A percentile compares a stretch with the other conserved stretches of the same genome.
Conservation (phyloP, 2,113 vertebrate species). For the Misgurnus anguillicaudatus region DNA sequence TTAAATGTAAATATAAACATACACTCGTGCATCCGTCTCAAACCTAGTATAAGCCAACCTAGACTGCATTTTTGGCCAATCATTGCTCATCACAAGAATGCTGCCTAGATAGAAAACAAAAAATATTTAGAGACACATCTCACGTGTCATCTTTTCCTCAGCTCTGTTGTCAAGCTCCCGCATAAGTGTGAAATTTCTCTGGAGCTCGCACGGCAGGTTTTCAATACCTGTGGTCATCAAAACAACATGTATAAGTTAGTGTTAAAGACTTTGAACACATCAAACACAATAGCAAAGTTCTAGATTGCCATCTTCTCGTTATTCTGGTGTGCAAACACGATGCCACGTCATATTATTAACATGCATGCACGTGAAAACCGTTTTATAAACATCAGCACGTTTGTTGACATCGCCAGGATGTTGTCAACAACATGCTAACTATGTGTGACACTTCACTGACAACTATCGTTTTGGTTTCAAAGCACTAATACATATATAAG, state of each 20-base stretch:
- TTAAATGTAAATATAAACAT: not conserved
- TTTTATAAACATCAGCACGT: not conserved
- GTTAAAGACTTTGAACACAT: not conserved
- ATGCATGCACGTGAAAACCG: too few relatives aligned
- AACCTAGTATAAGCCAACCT: not conserved
- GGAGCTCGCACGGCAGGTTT: conserved; percentile 93
- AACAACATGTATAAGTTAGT: not conserved
- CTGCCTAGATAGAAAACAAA: not conserved
- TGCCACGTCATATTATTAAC: not conserved
- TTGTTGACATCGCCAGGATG: conserved; percentile 22
- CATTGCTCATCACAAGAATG: not conserved
- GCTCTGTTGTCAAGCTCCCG: conserved; percentile 92
- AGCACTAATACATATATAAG: too few relatives aligned
- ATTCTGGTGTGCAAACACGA: not conserved
- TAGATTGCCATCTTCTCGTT: not conserved
- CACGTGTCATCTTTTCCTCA: conserved; percentile 78
- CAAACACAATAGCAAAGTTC: not conserved
- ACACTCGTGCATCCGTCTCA: not conserved
- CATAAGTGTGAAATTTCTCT: conserved; percentile 97
- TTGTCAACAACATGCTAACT: conserved; percentile 17
- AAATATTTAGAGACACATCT: not conserved
- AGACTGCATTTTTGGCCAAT: not conserved
- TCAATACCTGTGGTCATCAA: conserved; percentile 83
- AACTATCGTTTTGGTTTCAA: not conserved
- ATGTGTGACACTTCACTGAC: not conserved